Evolutionary conservation across 1,140 invertebrate species (phyloP), one percentile per base, ranked within the genome.

Genomic region (Paraescarpia echinospica): DNA sequence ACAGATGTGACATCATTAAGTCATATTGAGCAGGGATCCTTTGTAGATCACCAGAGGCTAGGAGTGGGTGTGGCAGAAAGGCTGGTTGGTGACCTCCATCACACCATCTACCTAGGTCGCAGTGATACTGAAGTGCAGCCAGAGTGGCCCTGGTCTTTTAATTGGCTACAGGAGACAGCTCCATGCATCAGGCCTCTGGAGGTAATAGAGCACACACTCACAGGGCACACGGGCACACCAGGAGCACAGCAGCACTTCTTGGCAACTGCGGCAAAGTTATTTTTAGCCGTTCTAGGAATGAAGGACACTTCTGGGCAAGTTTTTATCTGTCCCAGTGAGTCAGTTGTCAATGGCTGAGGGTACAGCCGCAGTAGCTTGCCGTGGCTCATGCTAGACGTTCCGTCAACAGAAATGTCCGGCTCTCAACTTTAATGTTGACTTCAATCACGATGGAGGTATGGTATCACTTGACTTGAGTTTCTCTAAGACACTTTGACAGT

Each of bases 161-260:
- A 91, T 93, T 92, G 92, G 92, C 92, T 93, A 93, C 93, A 93
- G 92, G 35, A 92, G 91, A 35, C 92, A 91, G 59, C 34, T 34
- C 93, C 93, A 93, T 93, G 91, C 90, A 94, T 94, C 94, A 94
- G 94, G 93, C 94, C 94, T 35, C 93, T 94, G 92, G 94, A 94
- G 94, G 94, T 94, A 94, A 94, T 77, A 77, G 59, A 77, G 59
- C 59, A 77, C 59, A 77, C 59, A 77, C 59, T 77, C 59, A 77
- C 59, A 77, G 59, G 59, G 59, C 59, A 77, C 59, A 77, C 27
- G 59, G 59, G 59, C 59, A 77, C 59, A 77, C 59, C 59, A 77
- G 59, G 59, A 77, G 59, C 59, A 77, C 59, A 77, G 59, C 59
- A 77, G 59, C 59, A 77, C 59, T 77, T 77, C 59, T 77, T 77